Conservation (phyloP, 1,140 invertebrate species). For the Chionoecetes opilio region DNA sequence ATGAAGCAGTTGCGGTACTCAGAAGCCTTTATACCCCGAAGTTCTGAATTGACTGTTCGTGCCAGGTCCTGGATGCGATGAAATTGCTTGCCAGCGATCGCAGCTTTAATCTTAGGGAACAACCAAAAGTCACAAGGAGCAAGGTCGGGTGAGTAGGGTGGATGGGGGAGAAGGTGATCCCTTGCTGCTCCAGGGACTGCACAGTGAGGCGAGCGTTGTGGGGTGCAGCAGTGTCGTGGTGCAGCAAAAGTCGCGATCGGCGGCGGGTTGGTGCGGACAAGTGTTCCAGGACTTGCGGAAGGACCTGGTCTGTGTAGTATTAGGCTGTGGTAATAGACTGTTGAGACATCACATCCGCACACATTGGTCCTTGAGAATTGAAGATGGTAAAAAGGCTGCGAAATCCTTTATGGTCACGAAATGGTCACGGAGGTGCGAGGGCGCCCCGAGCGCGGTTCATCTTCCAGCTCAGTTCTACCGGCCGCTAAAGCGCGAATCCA, state of each 20-base stretch:
- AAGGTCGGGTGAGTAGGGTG: slow-evolving; percentile 83
- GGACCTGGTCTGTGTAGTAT: slow-evolving; percentile 37
- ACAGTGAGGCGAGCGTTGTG: slow-evolving; percentile 50
- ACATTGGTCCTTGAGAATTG: slow-evolving; percentile 62
- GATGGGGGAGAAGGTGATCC: slow-evolving; percentile 81
- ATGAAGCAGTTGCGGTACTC: not conserved
- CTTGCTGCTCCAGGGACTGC: slow-evolving; percentile 81
- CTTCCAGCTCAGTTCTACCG: not conserved
- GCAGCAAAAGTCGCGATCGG: slow-evolving; percentile 38
- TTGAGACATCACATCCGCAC: slow-evolving; percentile 35
- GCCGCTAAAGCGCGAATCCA: not conserved
- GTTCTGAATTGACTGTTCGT: slow-evolving; percentile 47
- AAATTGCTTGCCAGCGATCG: slow-evolving; percentile 80
- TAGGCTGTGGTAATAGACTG: slow-evolving; percentile 53
- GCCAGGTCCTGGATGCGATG: slow-evolving; percentile 59
- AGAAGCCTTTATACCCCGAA: not conserved
- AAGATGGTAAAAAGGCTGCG: slow-evolving; percentile 69
- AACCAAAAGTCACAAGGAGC: slow-evolving; percentile 83
- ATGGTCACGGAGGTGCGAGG: not conserved
- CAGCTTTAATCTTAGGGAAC: slow-evolving; percentile 82
- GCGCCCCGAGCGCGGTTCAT: not conserved
- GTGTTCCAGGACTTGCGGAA: slow-evolving; percentile 43
- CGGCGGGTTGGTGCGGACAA: slow-evolving; percentile 11
- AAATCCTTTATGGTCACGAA: slow-evolving; percentile 37
- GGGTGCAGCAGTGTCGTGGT: slow-evolving; percentile 53